A percentile compares a stretch with the other conserved stretches of the same genome.
Conservation (phyloP, 2,797 vertebrate genomes). For the Phoebastria nigripes region DNA sequence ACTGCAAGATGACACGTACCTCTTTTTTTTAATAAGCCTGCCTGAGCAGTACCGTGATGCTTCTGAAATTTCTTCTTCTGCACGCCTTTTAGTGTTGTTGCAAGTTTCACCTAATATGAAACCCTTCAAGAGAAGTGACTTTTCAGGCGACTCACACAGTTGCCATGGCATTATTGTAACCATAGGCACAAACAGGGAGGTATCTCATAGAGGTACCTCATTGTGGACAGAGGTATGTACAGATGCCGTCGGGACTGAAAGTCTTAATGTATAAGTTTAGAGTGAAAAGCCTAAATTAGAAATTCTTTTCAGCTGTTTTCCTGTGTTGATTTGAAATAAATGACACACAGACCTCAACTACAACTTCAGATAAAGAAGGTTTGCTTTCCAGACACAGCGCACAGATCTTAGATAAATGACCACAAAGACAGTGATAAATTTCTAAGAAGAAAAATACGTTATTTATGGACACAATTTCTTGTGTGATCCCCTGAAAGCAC, state of each 20-base stretch:
- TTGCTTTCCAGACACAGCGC: neutral
- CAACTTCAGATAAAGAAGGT: neutral
- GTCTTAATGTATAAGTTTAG: neutral
- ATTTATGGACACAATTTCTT: neutral
- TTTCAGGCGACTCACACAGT: neutral
- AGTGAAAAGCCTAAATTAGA: neutral
- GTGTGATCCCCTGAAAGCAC: neutral
- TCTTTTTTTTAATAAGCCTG: neutral
- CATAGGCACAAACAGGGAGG: neutral
- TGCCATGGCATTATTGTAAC: neutral
- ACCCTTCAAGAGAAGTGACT: neutral
- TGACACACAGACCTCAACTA: neutral
- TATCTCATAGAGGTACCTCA: neutral
- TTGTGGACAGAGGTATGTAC: neutral
- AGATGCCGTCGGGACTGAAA: neutral
- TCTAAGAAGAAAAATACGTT: neutral
- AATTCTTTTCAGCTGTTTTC: neutral
- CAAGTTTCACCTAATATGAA: neutral
- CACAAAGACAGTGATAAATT: neutral
- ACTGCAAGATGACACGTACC: neutral
- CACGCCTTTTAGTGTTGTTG: neutral
- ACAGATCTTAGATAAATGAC: slow-evolving; percentile 20
- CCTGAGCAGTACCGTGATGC: neutral
- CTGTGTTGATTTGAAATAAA: neutral
- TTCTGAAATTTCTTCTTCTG: neutral